Evolutionary conservation across 2,113 vertebrate genomes (phyloP).

Genomic region (Cranoglanis bouderius): DNA sequence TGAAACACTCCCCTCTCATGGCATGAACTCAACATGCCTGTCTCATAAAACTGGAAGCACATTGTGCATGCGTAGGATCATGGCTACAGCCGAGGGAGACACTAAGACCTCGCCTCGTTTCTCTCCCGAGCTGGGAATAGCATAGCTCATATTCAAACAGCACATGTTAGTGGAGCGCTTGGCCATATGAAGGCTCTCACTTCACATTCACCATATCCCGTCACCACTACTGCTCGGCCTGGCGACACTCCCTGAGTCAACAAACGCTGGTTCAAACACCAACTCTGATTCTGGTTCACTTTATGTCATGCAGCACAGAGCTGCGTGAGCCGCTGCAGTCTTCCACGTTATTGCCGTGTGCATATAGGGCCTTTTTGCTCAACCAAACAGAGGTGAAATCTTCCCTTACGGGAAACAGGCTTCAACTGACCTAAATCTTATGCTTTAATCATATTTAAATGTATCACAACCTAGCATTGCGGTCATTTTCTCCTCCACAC

Average conservation of each 20-base stretch:
- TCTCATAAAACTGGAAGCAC: slow-evolving; percentile 52
- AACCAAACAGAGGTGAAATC: not conserved
- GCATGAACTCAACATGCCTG: slow-evolving; percentile 57
- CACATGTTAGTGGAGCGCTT: slow-evolving; percentile 23
- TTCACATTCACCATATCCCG: slow-evolving; percentile 42
- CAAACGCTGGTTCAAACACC: slow-evolving; percentile 73
- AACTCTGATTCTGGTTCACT: slow-evolving; percentile 70
- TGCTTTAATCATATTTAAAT: not conserved
- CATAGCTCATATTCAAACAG: slow-evolving; percentile 29
- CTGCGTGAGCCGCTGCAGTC: slow-evolving; percentile 23
- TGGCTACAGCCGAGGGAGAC: slow-evolving; percentile 47
- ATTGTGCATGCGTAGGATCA: slow-evolving; percentile 54
- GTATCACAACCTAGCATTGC: not conserved
- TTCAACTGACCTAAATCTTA: not conserved
- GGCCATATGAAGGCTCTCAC: slow-evolving; percentile 38
- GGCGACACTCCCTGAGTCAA: slow-evolving; percentile 76
- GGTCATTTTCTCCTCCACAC: not conserved
- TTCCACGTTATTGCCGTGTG: not conserved
- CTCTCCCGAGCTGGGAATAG: slow-evolving; percentile 34
- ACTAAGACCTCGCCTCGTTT: slow-evolving; percentile 35
- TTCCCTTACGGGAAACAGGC: not conserved
- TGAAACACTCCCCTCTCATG: slow-evolving; percentile 70
- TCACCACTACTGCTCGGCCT: slow-evolving; percentile 70
- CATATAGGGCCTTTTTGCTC: not conserved
- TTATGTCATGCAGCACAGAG: slow-evolving; percentile 27